Evolutionary conservation across 2,113 vertebrate genomes (phyloP).

Genomic region (Lagopus leucura): DNA sequence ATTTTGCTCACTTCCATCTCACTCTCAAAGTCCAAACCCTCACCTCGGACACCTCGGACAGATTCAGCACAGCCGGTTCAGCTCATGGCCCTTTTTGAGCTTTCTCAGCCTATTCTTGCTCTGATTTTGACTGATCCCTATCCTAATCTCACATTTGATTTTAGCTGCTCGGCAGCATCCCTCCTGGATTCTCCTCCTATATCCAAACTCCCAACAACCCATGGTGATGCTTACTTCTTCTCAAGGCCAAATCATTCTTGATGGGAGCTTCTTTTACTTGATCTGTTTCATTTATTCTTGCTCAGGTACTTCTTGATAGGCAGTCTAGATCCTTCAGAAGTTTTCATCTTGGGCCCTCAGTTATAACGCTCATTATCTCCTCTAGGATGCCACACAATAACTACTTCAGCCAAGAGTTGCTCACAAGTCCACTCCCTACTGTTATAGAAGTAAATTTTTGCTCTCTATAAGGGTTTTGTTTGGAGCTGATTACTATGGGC

Average conservation of each 20-base stretch:
- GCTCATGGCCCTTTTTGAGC: rapidly evolving
- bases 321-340: neutral
- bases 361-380: neutral
- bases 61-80: neutral
- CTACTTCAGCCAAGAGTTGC: neutral
- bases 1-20: neutral
- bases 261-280: neutral
- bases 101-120: neutral
- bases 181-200: neutral
- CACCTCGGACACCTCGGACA: neutral
- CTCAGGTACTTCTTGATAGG: neutral
- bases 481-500: neutral
- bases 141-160: neutral
- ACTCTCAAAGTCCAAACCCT: neutral
- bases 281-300: rapidly evolving
- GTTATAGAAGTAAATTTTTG: neutral
- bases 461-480: neutral
- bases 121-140: neutral
- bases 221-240: neutral
- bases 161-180: neutral
- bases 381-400: neutral
- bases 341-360: neutral
- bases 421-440: neutral
- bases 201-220: neutral
- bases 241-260: neutral